A percentile compares a stretch with the other conserved stretches of the same genome.
Evolutionary conservation across 2,888 invertebrate species (phyloP).

Genomic region (Embidobia sp.): DNA sequence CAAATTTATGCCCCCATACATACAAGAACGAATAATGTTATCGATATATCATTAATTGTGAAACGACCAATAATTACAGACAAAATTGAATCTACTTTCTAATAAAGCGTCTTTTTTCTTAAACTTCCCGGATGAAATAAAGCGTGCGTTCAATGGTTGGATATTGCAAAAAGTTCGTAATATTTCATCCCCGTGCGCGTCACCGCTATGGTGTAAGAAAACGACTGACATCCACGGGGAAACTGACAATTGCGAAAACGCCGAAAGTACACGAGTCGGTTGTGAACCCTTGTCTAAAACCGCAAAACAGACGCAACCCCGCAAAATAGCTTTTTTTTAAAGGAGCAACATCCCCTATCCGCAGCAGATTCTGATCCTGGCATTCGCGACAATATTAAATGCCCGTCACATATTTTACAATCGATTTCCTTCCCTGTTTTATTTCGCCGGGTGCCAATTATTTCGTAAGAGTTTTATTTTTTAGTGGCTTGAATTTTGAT

Average conservation of each 20-base stretch:
- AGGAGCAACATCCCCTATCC: constrained; percentile 42
- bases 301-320: constrained; percentile 60
- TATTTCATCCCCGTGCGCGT: constrained; percentile 41
- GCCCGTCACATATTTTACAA: constrained; percentile 61
- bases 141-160: no score
- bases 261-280: constrained; percentile 18
- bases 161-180: constrained; percentile 45
- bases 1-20: neutral
- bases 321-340: constrained; percentile 63
- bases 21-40: no score
- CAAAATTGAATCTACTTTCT: no score
- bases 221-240: constrained; percentile 30
- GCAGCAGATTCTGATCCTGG: constrained; percentile 48
- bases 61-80: no score
- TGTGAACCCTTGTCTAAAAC: constrained; percentile 35
- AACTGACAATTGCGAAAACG: constrained; percentile 46
- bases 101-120: no score
- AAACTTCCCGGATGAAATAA: no score
- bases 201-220: constrained; percentile 16
- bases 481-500: neutral
- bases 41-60: no score
- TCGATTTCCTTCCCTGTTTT: constrained; percentile 30
- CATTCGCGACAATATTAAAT: constrained; percentile 58
- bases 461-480: constrained; percentile 3
- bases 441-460: constrained; percentile 15